phyloP scores from a whole-genome alignment of 2,113 vertebrate genomes.

The Orcinus orca region DNA sequence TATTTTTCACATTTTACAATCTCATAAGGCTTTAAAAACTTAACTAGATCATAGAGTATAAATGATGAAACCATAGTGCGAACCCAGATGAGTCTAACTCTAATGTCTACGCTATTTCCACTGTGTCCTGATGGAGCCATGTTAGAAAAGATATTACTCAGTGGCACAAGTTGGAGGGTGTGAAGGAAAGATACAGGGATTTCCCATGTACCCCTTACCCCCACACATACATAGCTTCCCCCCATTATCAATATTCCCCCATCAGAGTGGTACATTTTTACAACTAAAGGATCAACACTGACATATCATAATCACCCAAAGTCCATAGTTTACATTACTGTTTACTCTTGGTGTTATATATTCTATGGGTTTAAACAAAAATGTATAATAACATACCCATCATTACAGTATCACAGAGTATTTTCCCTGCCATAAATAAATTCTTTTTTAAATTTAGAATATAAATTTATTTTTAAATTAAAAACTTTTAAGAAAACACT shows the following conservation, averaged over 20 bases:
- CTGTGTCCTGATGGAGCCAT: background rate
- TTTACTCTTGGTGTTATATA: background rate
- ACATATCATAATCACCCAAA: background rate
- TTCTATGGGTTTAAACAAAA: background rate
- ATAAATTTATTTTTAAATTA: slow-evolving; percentile 21
- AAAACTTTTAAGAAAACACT: background rate
- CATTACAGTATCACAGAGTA: background rate
- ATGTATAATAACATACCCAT: background rate
- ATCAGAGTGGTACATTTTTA: background rate
- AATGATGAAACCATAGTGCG: background rate
- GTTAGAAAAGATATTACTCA: background rate
- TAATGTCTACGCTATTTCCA: background rate
- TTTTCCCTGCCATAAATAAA: background rate
- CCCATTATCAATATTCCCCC: background rate
- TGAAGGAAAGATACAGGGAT: background rate
- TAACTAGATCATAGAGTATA: background rate
- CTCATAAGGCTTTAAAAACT: background rate
- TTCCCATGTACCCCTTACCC: background rate
- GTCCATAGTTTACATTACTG: background rate
- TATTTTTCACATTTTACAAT: background rate
- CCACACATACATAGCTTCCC: background rate
- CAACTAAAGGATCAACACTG: background rate
- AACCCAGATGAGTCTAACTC: background rate
- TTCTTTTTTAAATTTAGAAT: background rate
- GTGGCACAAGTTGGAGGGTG: background rate